phyloP scores from a whole-genome alignment of 1,140 invertebrate genomes.

The Lamellibrachia luymesi region DNA sequence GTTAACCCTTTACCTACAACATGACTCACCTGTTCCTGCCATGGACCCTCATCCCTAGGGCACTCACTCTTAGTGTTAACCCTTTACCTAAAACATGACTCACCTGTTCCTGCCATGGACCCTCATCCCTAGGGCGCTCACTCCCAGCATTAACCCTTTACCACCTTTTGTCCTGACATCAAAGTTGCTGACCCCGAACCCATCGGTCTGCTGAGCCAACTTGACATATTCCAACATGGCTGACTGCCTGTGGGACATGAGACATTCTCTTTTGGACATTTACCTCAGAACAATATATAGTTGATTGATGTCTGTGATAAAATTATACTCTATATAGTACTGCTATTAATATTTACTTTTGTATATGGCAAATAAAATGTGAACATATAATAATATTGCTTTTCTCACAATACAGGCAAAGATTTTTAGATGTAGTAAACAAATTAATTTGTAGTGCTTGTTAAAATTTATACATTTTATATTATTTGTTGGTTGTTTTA shows the following conservation, averaged over 20 bases:
- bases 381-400: background rate
- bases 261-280: background rate
- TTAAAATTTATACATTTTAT: too few species aligned
- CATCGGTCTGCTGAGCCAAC: constrained; percentile 97
- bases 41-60: too few species aligned
- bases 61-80: too few species aligned
- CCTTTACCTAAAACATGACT: too few species aligned
- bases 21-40: too few species aligned
- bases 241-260: constrained; percentile 67
- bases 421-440: too few species aligned
- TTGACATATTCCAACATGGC: constrained; percentile 99
- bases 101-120: too few species aligned
- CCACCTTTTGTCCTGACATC: constrained; percentile 68
- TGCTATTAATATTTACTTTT: background rate
- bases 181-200: constrained; percentile 96
- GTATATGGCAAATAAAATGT: background rate
- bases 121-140: too few species aligned
- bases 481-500: too few species aligned
- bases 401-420: too few species aligned
- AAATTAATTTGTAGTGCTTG: too few species aligned
- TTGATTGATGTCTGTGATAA: background rate
- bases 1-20: too few species aligned
- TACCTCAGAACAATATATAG: background rate
- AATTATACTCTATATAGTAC: background rate
- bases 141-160: background rate